A percentile compares a stretch with the other conserved stretches of the same genome.
Conservation (phyloP, 2,113 vertebrate genomes). For the Pleuronectes platessa region DNA sequence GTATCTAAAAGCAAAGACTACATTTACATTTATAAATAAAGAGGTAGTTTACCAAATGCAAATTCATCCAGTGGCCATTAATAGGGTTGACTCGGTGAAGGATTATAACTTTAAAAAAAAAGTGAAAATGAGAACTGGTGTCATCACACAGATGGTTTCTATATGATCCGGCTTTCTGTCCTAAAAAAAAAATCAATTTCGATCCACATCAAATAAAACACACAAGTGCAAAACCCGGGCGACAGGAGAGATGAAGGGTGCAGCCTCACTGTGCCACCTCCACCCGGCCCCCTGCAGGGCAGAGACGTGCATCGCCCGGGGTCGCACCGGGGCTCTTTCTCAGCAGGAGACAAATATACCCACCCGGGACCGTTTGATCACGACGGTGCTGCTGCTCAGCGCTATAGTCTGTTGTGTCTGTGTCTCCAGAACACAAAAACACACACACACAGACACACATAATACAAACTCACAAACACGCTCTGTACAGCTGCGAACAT, state of each 20-base stretch:
- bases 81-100: neutral
- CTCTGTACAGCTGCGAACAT: slow-evolving; percentile 33
- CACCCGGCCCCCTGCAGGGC: too few relatives aligned
- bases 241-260: slow-evolving; percentile 7
- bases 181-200: slow-evolving; percentile 15
- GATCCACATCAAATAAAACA: slow-evolving; percentile 22
- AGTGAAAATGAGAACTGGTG: neutral
- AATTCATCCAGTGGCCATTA: neutral
- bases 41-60: too few relatives aligned
- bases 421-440: slow-evolving; percentile 17
- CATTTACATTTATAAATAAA: too few relatives aligned
- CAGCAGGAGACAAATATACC: slow-evolving; percentile 38
- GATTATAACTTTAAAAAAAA: too few relatives aligned
- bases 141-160: too few relatives aligned
- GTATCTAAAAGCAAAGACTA: too few relatives aligned
- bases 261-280: slow-evolving; percentile 9
- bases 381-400: slow-evolving; percentile 15
- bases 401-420: slow-evolving; percentile 21
- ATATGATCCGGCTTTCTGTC: neutral
- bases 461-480: slow-evolving; percentile 12
- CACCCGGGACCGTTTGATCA: slow-evolving; percentile 47
- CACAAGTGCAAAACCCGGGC: neutral
- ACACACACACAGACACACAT: neutral
- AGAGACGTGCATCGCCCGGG: neutral
- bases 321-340: slow-evolving; percentile 11